Percentiles rank a stretch among this genome's conserved stretches.
Evolutionary conservation across 2,797 vertebrate genomes (phyloP).

Genomic region (Hapalemur alaotrensis): DNA sequence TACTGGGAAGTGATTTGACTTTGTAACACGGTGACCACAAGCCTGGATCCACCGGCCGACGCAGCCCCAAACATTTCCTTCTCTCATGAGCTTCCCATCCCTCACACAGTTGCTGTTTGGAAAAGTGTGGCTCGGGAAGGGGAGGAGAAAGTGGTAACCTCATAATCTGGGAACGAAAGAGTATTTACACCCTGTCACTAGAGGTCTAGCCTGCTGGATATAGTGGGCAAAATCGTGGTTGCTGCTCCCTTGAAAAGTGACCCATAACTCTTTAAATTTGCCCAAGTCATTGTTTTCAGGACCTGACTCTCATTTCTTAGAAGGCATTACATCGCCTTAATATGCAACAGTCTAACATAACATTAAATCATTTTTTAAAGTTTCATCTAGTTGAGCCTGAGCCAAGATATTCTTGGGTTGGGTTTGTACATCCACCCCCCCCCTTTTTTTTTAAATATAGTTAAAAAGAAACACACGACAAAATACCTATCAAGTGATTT

Average conservation of each 20-base stretch:
- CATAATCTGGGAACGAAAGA: neutral
- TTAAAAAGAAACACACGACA: conserved; percentile 68
- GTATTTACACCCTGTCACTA: neutral
- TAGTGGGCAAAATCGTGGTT: neutral
- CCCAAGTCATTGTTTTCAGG: neutral
- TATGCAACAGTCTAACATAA: conserved; percentile 14
- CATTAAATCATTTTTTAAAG: conserved; percentile 57
- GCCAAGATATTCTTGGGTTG: conserved; percentile 21
- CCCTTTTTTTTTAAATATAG: neutral
- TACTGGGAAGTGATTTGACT: neutral
- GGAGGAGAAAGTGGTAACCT: neutral
- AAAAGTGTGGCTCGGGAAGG: neutral
- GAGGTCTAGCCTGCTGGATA: neutral
- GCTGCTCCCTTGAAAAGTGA: neutral
- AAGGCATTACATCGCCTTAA: conserved; percentile 35
- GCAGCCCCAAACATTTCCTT: neutral
- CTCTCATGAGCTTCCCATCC: neutral
- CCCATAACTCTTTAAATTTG: neutral
- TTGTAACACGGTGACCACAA: neutral
- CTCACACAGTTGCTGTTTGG: neutral
- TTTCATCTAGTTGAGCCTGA: conserved; percentile 63
- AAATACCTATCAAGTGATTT: conserved; percentile 58
- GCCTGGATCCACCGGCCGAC: neutral
- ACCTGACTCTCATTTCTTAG: conserved; percentile 50
- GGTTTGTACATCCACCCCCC: neutral